Percentiles rank a stretch among this genome's conserved stretches.
These are phyloP conservation scores for Venusia cambrica DNA, from an alignment of 2,888 invertebrate species.

Conservation along the genomic window DNA sequence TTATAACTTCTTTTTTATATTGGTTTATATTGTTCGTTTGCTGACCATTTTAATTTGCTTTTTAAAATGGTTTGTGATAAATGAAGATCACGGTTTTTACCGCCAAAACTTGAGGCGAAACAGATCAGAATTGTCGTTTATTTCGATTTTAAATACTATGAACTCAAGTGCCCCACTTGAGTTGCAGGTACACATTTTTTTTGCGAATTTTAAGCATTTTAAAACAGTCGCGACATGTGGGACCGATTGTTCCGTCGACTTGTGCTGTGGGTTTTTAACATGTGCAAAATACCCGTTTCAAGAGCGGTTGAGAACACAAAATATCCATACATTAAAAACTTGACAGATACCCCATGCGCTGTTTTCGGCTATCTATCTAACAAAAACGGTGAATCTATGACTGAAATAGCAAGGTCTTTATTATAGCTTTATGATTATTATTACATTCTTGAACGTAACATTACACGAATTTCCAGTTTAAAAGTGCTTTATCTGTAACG, in stretches of 20 bases:
- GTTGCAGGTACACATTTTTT: conserved; percentile 45
- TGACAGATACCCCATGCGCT: conserved; percentile 28
- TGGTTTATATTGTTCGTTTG: too few species aligned
- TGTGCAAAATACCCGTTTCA: conserved; percentile 37
- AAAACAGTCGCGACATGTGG: conserved; percentile 44
- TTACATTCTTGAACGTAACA: background rate
- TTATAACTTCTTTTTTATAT: too few species aligned
- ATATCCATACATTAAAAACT: conserved; percentile 25
- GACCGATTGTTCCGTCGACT: conserved; percentile 48
- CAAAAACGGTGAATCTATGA: too few species aligned
- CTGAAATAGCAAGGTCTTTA: too few species aligned
- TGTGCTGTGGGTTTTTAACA: conserved; percentile 45
- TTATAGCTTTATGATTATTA: too few species aligned
- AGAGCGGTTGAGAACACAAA: conserved; percentile 26
- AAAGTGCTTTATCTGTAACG: too few species aligned
- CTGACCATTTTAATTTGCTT: conserved; percentile 4
- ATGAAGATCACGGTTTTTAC: background rate
- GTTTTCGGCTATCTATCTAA: conserved; percentile 14
- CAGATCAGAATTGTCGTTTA: conserved; percentile 11
- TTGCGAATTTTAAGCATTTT: conserved; percentile 34
- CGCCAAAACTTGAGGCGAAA: conserved; percentile 8
- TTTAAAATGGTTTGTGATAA: too few species aligned
- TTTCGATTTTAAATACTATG: conserved; percentile 20
- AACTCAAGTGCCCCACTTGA: conserved; percentile 39
- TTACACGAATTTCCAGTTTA: background rate